Evolutionary conservation across 2,113 vertebrate genomes (phyloP), one percentile per base, ranked within the genome.

Genomic region (Edolisoma coerulescens): DNA sequence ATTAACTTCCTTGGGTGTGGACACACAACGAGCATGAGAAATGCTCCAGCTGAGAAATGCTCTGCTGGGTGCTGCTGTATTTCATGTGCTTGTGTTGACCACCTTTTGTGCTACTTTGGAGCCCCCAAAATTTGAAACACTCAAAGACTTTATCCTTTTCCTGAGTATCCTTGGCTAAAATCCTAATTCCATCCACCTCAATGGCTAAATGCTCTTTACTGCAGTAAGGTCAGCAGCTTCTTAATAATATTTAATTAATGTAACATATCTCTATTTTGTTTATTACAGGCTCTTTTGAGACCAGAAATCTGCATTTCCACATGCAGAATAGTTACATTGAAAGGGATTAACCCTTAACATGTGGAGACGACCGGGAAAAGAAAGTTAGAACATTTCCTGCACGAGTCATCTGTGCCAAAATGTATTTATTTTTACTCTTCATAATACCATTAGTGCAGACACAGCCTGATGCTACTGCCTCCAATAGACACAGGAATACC

Each of bases 21-120:
- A 33, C 70, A 45, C 54, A 10, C 8, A 7, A 11, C 0, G 1
- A 39, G 13, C 26, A 6, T 1, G 13, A 60, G 35, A n/a, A 57
- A 21, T 22, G 54, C 54, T 30, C n/a, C 81, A 50, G 30, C 42
- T 86, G 50, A 76, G 70, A 60, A 65, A 35, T 11, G 33, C 21
- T 57, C 81, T 70, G 83, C 50, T 59, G 65, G 21, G 9, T 47
- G 17, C 69, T 86, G 19, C 44, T 86, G 1, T 15, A 27, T 57
- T 60, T 53, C 42, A 6, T 7, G 23, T 21, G 24, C 33, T 74
- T 33, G 16, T 47, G 28, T 8, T 90, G 56, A 75, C 24, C 68
- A 41, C 52, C 26, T 45, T 3, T 27, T 47, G 2, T 7, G 39
- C 68, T 75, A 12, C 23, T 81, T 11, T 37, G 37, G 47, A 49